Base-by-base conservation (phyloP, 1,140 invertebrate species). In the Acyrthosiphon pisum region DNA sequence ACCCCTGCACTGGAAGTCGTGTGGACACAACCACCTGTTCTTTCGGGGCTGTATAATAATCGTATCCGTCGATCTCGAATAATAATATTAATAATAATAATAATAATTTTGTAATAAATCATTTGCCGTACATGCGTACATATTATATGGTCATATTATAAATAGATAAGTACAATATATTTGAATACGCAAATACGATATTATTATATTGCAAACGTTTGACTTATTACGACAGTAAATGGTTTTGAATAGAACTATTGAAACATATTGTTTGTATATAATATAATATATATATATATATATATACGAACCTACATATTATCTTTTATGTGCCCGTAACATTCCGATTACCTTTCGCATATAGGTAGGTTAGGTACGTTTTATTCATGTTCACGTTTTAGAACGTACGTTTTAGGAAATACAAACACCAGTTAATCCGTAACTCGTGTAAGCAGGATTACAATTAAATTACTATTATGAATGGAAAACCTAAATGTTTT, bases 31-130 rank as follows among this genome's bases (percentile, higher is more conserved):
- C 3, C 18, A 6, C 11, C 14, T 60, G 2, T 76, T 76, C 4
- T 76, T 76, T 76, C 14, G 60, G 60, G 60, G 60, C 18, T 76
- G 60, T n/a, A 41, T 41, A 76, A 35, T 76, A 76, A 35, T 76
- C 60, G 60, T n/a, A 76, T 20, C 60, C 20, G 30, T n/a, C n/a
- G 60, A 76, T 76, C 60, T 76, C 60, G 60, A n/a, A 76, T 76
- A 35, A 76, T 60, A 60, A 76, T 76, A 76, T n/a, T 76, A 76
- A 76, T 76, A n/a, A 76, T 76, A 35, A 76, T 60, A 60, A 76
- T 76, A 76, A 76, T 76, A 76, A 76, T 76, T 76, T 76, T 76
- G 60, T 76, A 76, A 76, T 76, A 76, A 76, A 76, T 76, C 60
- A n/a, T n/a, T 76, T n/a, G 30, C 53, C 53, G 53, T n/a, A 68